Evolutionary conservation across 1,140 invertebrate genomes (phyloP).

Genomic region (Batillaria attramentaria): DNA sequence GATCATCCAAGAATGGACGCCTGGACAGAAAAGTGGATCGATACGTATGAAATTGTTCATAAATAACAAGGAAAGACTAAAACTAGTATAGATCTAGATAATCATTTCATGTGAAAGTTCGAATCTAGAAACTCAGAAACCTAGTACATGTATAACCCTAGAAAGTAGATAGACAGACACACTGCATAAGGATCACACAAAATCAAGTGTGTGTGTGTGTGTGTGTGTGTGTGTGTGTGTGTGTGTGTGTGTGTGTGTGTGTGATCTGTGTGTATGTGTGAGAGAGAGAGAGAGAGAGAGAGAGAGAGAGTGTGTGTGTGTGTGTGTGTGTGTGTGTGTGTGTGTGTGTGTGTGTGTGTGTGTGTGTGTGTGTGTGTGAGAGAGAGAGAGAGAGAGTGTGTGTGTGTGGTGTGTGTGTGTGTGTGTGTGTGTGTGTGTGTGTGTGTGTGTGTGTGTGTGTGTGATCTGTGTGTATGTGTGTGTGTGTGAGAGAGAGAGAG

Average conservation of each 20-base stretch:
- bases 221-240: no score
- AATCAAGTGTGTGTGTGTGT: no score
- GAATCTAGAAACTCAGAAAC: no score
- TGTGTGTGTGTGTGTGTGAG: not conserved
- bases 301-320: not conserved
- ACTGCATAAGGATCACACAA: no score
- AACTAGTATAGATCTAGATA: no score
- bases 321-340: not conserved
- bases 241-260: no score
- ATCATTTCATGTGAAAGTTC: no score
- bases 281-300: no score
- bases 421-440: not conserved
- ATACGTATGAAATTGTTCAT: not conserved
- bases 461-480: not conserved
- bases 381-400: not conserved
- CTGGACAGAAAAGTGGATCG: slow-evolving; percentile 7
- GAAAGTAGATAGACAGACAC: no score
- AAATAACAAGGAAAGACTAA: not conserved
- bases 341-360: not conserved
- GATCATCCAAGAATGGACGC: slow-evolving; percentile 3
- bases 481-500: no score
- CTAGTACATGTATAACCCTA: no score
- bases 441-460: not conserved
- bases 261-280: no score
- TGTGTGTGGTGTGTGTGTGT: not conserved